These are phyloP conservation scores for Osmerus eperlanus DNA, from an alignment of 2,113 vertebrate species.

Conservation along the genomic window DNA sequence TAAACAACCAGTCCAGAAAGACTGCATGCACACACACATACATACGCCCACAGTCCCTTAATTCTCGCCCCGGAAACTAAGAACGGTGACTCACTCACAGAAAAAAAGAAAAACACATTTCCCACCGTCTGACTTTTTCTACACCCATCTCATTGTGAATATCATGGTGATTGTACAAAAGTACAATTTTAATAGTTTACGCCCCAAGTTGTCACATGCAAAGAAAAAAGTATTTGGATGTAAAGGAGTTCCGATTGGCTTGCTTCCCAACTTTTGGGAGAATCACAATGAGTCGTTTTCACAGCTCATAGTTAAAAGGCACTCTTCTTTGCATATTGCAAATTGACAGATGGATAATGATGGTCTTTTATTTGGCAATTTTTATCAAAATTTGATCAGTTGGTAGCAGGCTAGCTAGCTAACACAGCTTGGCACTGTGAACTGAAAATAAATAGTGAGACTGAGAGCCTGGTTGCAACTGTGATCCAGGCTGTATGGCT, in stretches of 20 bases:
- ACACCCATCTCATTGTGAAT: constrained; percentile 1
- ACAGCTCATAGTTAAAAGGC: background rate
- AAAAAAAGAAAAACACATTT: constrained; percentile 19
- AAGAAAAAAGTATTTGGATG: constrained; percentile 12
- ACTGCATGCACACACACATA: constrained; percentile 40
- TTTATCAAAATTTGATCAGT: too few species aligned
- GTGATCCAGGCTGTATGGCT: constrained; percentile 44
- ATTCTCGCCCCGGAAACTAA: constrained; percentile 41
- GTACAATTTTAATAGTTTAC: background rate
- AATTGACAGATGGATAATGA: background rate
- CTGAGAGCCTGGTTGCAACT: constrained; percentile 22
- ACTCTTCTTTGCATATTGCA: background rate
- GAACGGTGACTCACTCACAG: constrained; percentile 36
- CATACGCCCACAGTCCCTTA: constrained; percentile 46
- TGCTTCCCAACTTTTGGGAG: background rate
- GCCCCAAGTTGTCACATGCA: background rate
- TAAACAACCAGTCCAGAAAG: constrained; percentile 24
- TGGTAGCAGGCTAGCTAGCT: too few species aligned
- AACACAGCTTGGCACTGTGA: constrained; percentile 3
- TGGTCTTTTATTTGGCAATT: too few species aligned
- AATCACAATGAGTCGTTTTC: background rate
- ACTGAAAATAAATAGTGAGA: background rate
- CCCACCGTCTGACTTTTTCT: background rate
- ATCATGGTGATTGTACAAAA: background rate
- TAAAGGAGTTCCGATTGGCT: background rate